A percentile compares a stretch with the other conserved stretches of the same genome.
These are phyloP conservation scores for Papilio polyxenes DNA, from an alignment of 1,140 invertebrate genomes.

Conservation along the genomic window DNA sequence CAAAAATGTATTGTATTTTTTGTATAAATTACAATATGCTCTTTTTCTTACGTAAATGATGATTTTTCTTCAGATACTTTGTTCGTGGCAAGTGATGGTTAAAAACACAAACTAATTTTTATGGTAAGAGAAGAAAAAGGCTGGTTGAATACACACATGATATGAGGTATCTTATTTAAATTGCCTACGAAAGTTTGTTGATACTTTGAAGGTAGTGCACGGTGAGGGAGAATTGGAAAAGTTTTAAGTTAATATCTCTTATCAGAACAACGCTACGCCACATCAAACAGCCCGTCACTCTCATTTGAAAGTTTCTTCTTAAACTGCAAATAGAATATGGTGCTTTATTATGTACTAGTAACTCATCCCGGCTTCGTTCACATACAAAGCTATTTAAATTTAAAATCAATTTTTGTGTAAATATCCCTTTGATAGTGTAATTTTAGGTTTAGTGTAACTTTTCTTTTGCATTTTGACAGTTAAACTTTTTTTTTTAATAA, in stretches of 20 bases:
- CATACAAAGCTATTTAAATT: not conserved
- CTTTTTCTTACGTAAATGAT: too few species aligned
- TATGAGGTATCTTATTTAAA: constrained; percentile 31
- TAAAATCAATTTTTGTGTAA: not conserved
- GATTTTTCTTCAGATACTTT: too few species aligned
- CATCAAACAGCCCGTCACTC: constrained; percentile 22
- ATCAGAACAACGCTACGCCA: constrained; percentile 31
- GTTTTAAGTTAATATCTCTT: constrained; percentile 35
- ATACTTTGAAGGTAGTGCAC: constrained; percentile 31
- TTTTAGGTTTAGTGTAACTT: too few species aligned
- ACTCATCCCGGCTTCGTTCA: not conserved
- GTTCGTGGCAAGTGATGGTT: not conserved
- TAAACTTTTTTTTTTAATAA: too few species aligned
- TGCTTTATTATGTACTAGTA: not conserved
- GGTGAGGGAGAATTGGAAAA: constrained; percentile 33
- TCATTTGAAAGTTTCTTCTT: not conserved
- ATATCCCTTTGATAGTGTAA: too few species aligned
- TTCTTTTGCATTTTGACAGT: too few species aligned
- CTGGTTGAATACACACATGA: not conserved
- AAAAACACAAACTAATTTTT: not conserved
- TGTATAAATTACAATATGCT: too few species aligned
- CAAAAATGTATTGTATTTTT: too few species aligned
- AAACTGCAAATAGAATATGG: not conserved
- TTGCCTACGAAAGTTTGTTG: constrained; percentile 21
- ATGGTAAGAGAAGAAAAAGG: not conserved